Percentiles rank a stretch among this genome's conserved stretches.
These are phyloP conservation scores for Microctonus aethiopoides DNA, from an alignment of 2,888 invertebrate species.

Conservation along the genomic window DNA sequence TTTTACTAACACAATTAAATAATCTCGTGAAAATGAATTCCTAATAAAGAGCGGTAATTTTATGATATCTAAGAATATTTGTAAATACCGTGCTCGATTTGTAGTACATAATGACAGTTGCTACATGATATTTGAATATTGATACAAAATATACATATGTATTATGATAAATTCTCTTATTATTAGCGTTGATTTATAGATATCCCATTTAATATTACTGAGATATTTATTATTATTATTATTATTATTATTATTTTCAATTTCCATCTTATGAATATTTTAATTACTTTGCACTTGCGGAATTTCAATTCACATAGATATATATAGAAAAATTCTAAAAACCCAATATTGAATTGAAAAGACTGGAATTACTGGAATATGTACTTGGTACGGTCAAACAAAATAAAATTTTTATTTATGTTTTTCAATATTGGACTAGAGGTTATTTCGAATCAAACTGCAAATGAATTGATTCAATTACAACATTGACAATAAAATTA, in stretches of 20 bases:
- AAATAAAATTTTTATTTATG: background rate
- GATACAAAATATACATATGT: slow-evolving; percentile 15
- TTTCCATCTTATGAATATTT: too few species aligned
- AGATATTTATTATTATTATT: background rate
- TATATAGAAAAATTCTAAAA: too few species aligned
- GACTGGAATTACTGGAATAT: background rate
- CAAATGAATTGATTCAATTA: background rate
- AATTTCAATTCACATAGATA: too few species aligned
- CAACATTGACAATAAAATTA: background rate
- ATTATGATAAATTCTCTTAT: background rate
- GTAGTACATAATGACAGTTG: slow-evolving; percentile 31
- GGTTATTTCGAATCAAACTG: background rate
- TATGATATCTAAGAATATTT: background rate
- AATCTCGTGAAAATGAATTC: background rate
- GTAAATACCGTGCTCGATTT: background rate
- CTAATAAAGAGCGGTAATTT: background rate
- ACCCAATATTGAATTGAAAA: too few species aligned
- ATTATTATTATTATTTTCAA: too few species aligned
- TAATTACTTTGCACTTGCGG: too few species aligned
- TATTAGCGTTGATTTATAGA: background rate
- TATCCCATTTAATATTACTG: background rate
- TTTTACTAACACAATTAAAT: background rate
- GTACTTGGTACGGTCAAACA: background rate
- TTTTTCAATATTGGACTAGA: background rate
- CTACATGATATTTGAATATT: slow-evolving; percentile 33